These are phyloP conservation scores for Orussus abietinus DNA, from an alignment of 1,140 invertebrate species.

Conservation along the genomic window DNA sequence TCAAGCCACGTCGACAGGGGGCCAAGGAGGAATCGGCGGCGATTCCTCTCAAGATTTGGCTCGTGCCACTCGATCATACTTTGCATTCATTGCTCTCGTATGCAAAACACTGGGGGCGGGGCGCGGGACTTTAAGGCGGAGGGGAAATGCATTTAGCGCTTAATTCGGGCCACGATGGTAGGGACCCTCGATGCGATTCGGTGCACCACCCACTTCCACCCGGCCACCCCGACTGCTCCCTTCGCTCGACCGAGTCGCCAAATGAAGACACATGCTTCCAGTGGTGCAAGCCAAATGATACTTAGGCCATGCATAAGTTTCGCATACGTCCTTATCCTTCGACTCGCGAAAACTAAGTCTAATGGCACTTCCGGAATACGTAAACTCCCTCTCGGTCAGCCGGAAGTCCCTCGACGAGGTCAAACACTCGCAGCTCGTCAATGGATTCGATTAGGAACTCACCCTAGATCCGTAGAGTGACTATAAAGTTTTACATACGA, in stretches of 20 bases:
- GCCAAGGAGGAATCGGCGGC: too few species aligned
- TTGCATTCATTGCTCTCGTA: constrained; percentile 36
- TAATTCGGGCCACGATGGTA: constrained; percentile 40
- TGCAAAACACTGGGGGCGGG: constrained; percentile 32
- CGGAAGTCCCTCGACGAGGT: too few species aligned
- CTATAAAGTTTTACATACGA: too few species aligned
- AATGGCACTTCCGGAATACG: constrained; percentile 28
- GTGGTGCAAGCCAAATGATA: constrained; percentile 39
- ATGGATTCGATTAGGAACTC: too few species aligned
- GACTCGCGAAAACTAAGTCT: too few species aligned
- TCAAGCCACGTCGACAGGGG: too few species aligned
- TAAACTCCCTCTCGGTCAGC: too few species aligned
- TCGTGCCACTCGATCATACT: constrained; percentile 20
- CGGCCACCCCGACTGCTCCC: not conserved
- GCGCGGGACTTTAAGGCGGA: constrained; percentile 9
- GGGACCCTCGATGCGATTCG: constrained; percentile 42
- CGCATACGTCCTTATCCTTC: too few species aligned
- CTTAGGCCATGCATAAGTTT: constrained; percentile 36
- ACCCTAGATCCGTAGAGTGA: too few species aligned
- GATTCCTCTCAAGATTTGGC: too few species aligned
- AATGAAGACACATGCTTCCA: constrained; percentile 45
- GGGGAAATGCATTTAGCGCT: constrained; percentile 39
- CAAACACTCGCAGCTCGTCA: too few species aligned
- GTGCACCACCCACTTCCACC: constrained; percentile 14
- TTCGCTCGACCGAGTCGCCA: constrained; percentile 32